Evolutionary conservation across 2,888 invertebrate species (phyloP), one percentile per base, ranked within the genome.

Genomic region (Alloplasta piceator): DNA sequence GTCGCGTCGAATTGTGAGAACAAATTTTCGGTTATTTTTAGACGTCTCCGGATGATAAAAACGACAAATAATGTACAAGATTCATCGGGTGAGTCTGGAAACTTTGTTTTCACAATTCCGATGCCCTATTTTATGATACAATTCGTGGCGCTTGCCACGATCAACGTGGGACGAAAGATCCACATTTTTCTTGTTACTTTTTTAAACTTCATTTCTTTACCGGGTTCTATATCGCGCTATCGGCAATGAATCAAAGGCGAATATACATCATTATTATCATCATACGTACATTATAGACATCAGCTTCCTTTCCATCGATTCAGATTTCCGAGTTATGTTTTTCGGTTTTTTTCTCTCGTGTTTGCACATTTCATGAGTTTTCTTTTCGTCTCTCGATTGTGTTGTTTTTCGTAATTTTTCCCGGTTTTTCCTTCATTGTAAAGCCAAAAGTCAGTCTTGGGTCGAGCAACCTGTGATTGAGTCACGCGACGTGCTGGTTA

Each of bases 401-500:
- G 26, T 26, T 26, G 1, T 26, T 26, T 80, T 71, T 72, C 14
- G n/a, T 46, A 61, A 52, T 56, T 64, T 41, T 60, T 67, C 66
- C 70, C 38, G 48, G 39, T 67, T 52, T 66, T 58, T 55, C 12
- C 66, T 67, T 60, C 71, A 67, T 71, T 61, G 84, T 85, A 84
- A 86, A 87, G 82, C 83, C 86, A 83, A 85, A 84, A 85, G 80
- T 88, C 86, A 86, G 87, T 85, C 85, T 85, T 85, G 75, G 66
- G 43, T 84, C 75, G 83, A 85, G 82, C 80, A 83, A 84, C 77
- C 72, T 80, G 68, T 77, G 75, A 26, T 26, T 26, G 26, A 81
- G 64, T 83, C 68, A 66, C 77, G 82, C 81, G 78, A 82, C 75
- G 79, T 86, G 83, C 85, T 85, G 82, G 64, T 82, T 72, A 81